Conservation (phyloP, 1,140 invertebrate species). For the Caenorhabditis inopinata region DNA sequence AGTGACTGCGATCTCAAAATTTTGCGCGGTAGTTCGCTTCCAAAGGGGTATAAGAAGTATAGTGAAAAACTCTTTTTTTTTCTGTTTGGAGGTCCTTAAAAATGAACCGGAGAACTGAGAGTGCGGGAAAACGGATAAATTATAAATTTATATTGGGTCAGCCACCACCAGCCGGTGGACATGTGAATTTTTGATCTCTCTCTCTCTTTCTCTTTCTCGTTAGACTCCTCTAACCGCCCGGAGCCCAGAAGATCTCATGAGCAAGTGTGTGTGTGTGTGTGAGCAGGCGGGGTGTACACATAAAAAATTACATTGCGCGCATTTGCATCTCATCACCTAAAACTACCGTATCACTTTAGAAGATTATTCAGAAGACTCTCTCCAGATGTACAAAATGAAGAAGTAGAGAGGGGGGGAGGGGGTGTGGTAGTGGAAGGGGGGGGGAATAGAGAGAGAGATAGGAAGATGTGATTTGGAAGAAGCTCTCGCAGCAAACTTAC, state of each 20-base stretch:
- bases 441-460: not conserved
- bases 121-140: not conserved
- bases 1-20: too few species aligned
- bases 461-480: slow-evolving; percentile 32
- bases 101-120: too few species aligned
- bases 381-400: not conserved
- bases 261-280: too few species aligned
- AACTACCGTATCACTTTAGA: slow-evolving; percentile 13
- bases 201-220: not conserved
- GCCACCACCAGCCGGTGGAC: too few species aligned
- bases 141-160: slow-evolving; percentile 31
- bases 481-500: not conserved
- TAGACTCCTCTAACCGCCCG: too few species aligned
- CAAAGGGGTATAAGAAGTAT: too few species aligned
- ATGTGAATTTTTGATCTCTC: slow-evolving; percentile 14
- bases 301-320: slow-evolving; percentile 13
- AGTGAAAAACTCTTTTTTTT: too few species aligned
- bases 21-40: too few species aligned
- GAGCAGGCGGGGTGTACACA: not conserved
- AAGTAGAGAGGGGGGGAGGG: not conserved
- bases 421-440: not conserved
- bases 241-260: too few species aligned
- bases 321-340: slow-evolving; percentile 34
- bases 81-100: too few species aligned
- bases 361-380: not conserved